phyloP scores from a whole-genome alignment of 2,888 invertebrate genomes.

The Phasia obesa region DNA sequence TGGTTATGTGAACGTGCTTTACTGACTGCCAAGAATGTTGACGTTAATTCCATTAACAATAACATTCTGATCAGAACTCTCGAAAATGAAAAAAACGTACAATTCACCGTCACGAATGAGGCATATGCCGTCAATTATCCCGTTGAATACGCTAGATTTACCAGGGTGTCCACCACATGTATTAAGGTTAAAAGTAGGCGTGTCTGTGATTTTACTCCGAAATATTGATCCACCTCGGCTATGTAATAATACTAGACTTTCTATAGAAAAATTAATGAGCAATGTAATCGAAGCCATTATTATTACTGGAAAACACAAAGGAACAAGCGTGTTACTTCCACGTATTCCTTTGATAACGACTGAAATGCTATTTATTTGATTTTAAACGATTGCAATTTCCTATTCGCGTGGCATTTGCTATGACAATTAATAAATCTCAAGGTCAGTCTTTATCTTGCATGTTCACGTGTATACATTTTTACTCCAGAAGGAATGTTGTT shows the following conservation, averaged over 20 bases:
- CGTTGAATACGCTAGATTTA: not conserved
- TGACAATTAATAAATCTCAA: too few species aligned
- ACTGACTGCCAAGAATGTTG: too few species aligned
- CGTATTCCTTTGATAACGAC: slow-evolving; percentile 9
- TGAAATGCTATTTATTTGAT: not conserved
- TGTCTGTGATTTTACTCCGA: slow-evolving; percentile 10
- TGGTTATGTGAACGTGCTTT: too few species aligned
- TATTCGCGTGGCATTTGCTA: too few species aligned
- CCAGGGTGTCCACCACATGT: slow-evolving; percentile 14
- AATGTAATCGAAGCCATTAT: slow-evolving; percentile 22
- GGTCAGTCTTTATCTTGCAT: too few species aligned
- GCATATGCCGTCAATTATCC: slow-evolving; percentile 16
- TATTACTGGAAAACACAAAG: slow-evolving; percentile 22
- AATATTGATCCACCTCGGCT: slow-evolving; percentile 28
- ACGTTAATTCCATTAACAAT: too few species aligned
- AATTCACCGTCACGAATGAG: not conserved
- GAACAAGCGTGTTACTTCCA: slow-evolving; percentile 3
- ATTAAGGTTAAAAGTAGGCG: not conserved
- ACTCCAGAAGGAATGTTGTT: too few species aligned
- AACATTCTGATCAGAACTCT: slow-evolving; percentile 2
- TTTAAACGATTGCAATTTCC: slow-evolving; percentile 1
- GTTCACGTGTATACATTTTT: too few species aligned
- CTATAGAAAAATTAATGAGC: slow-evolving; percentile 13
- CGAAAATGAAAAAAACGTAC: slow-evolving; percentile 6
- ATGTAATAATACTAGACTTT: slow-evolving; percentile 18